Base-by-base conservation (phyloP, 2,888 invertebrate genomes). In the Cepaea hortensis region DNA sequence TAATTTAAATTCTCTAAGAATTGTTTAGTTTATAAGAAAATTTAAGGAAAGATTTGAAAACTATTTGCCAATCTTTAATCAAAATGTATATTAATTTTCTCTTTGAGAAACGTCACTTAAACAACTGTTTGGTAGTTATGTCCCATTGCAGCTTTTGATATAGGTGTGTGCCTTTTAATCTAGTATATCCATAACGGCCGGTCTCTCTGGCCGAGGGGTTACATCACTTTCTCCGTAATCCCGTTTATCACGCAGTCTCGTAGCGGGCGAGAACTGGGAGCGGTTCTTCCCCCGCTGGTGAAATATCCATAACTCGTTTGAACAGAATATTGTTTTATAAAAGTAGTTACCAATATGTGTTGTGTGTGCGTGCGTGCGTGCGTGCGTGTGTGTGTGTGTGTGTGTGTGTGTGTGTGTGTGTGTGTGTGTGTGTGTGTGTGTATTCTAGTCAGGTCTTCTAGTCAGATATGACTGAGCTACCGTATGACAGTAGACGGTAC, bases 351-450 rank as follows among this genome's bases (percentile, higher is more conserved):
- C 35, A 35, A 1, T 35, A 1, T 35, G 35, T 35, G 35, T 35
- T 35, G 35, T 35, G 35, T 35, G 35, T 35, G 35, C 1, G 35
- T 35, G 35, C 1, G 35, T 65, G 46, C 46, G 65, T 81, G 65
- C 13, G 35, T 65, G 65, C 7, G 65, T 81, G 65, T 68, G 65
- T 81, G 65, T 68, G 65, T 81, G 46, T 81, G 35, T 46, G 46
- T 65, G 65, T 35, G 35, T 35, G 35, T 35, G 35, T 35, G 35
- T 35, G 35, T 35, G 35, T 35, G 35, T 35, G 35, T 35, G 35
- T 35, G 35, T 65, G 20, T 65, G 65, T 65, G 18, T 79, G 55
- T 79, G 50, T 55, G 50, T 77, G 50, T 77, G 20, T 35, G 35
- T 35, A 1, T 3, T 73, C 73, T 73, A 35, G 35, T 35, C 35